Evolutionary conservation across 2,888 invertebrate species (phyloP), one percentile per base, ranked within the genome.

Genomic region (Acrobasis repandana): DNA sequence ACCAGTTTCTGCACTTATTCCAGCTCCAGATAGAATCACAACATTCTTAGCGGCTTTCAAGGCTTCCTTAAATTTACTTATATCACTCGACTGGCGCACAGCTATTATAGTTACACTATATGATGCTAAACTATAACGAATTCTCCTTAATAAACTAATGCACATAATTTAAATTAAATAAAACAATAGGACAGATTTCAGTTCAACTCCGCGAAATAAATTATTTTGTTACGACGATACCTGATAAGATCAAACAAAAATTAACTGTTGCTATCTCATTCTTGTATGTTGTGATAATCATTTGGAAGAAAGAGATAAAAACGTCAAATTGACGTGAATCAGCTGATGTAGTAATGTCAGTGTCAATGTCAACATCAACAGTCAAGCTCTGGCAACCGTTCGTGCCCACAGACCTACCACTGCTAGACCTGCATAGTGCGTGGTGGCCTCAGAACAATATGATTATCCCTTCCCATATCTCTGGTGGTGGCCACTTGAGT

Each of bases 1-100:
- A 56, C 97, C 97, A 66, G 97, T 97, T 84, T 96, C 96, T 0
- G 96, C 96, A 70, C 96, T 96, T 47, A 96, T 94, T 61, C 96
- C 96, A 56, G 96, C 96, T n/a, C 96, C 95, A 50, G 96, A 95
- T 49, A 96, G 76, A 56, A 96, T 93, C 36, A 96, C 94, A 57
- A 96, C 87, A 71, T 95, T 92, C 73, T 94, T 94, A 0, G 95
- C 93, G 34, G 89, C 88, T 61, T 92, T 88, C 61, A 96, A 87
- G 60, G 83, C 76, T 68, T 94, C 90, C 62, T 93, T 91, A 75
- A 96, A 96, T 67, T 86, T 86, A 14, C 68, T 64, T 68, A 91
- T 79, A 68, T 92, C 88, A 71, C 86, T 91, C 0, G 88, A 88
- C 63, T 81, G 85, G 60, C 84, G 73, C 16, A 67, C 54, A 50